A percentile compares a stretch with the other conserved stretches of the same genome.
Conservation (phyloP, 2,888 invertebrate species). For the Sphaerophoria rueppellii region DNA sequence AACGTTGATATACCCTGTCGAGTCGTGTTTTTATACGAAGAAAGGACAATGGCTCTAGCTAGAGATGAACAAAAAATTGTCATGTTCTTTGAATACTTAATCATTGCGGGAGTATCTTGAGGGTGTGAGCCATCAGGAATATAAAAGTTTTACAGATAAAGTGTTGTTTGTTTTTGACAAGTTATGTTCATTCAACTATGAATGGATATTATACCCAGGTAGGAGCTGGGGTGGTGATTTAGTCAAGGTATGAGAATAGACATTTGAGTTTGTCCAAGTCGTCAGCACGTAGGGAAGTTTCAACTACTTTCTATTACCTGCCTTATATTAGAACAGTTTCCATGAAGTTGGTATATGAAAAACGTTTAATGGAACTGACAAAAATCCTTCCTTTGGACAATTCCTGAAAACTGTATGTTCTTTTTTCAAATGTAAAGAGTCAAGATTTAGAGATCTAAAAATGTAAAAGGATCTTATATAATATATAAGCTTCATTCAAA, state of each 20-base stretch:
- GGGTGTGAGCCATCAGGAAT: conserved; percentile 7
- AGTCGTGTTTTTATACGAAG: not conserved
- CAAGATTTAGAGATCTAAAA: too few species aligned
- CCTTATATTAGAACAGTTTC: too few species aligned
- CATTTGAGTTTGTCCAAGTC: too few species aligned
- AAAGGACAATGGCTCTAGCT: conserved; percentile 62
- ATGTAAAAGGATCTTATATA: too few species aligned
- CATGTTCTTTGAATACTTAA: conserved; percentile 65
- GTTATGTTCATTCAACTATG: not conserved
- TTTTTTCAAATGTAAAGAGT: too few species aligned
- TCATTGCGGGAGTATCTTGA: conserved; percentile 26
- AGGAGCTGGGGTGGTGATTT: not conserved
- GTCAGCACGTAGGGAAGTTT: too few species aligned
- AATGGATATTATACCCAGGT: not conserved
- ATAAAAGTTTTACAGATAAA: not conserved
- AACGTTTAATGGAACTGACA: too few species aligned
- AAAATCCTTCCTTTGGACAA: too few species aligned
- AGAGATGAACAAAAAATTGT: conserved; percentile 44
- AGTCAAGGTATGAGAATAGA: not conserved
- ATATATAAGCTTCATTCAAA: too few species aligned
- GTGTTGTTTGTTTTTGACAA: conserved; percentile 20
- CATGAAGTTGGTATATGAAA: too few species aligned
- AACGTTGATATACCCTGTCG: not conserved
- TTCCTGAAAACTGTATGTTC: too few species aligned
- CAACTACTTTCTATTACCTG: too few species aligned